Evolutionary conservation across 1,140 invertebrate species (phyloP).

Genomic region (Yoshiicerus persimilis): DNA sequence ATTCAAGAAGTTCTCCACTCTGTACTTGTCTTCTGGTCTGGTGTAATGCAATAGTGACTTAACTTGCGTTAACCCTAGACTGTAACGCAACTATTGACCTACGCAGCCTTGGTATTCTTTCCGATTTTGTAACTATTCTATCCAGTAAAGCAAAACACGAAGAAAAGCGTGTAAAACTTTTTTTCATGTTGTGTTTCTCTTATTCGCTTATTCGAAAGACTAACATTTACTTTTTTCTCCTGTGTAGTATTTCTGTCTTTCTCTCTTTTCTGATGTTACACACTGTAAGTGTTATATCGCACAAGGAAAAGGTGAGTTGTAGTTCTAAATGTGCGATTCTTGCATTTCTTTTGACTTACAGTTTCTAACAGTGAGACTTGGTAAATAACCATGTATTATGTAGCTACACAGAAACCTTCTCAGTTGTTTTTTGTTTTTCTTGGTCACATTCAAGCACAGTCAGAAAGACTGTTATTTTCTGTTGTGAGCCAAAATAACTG

Average conservation of each 20-base stretch:
- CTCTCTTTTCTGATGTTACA: neutral
- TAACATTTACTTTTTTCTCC: neutral
- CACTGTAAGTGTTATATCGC: neutral
- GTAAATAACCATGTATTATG: slow-evolving; percentile 17
- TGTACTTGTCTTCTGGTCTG: neutral
- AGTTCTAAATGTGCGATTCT: neutral
- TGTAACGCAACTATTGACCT: neutral
- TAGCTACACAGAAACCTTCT: neutral
- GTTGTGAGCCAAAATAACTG: neutral
- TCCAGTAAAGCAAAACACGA: neutral
- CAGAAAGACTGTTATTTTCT: neutral
- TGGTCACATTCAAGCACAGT: neutral
- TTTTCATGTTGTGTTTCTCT: neutral
- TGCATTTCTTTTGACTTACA: neutral
- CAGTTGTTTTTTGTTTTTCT: neutral
- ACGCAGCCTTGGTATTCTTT: neutral
- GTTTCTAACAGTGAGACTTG: neutral
- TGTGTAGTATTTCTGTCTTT: neutral
- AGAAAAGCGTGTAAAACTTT: slow-evolving; percentile 8
- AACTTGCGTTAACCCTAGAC: neutral
- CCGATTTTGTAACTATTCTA: neutral
- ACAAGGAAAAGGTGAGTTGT: neutral
- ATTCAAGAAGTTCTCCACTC: neutral
- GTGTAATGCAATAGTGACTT: neutral
- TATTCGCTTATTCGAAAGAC: neutral